A percentile compares a stretch with the other conserved stretches of the same genome.
Evolutionary conservation across 2,888 invertebrate genomes (phyloP).

Genomic region (Nomada lathburiana): DNA sequence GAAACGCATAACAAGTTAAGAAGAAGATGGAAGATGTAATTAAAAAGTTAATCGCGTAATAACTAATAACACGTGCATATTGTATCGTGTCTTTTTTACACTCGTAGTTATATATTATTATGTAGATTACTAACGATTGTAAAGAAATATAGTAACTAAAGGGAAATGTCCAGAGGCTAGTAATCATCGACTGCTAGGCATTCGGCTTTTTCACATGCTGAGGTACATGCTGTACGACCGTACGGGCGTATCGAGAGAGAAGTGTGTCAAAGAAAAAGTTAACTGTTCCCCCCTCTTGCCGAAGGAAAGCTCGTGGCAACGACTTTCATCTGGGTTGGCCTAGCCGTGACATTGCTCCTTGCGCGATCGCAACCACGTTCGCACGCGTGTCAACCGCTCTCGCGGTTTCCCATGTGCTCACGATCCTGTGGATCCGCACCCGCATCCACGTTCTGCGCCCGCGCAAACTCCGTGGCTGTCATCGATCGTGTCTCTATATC

Average conservation of each 20-base stretch:
- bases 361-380: conserved; percentile 2
- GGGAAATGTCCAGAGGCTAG: background rate
- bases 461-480: conserved; percentile 21
- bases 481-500: background rate
- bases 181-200: background rate
- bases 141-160: background rate
- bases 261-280: conserved; percentile 78
- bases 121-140: no score
- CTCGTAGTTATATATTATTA: background rate
- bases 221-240: conserved; percentile 13
- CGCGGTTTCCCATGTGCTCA: background rate
- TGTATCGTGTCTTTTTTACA: background rate
- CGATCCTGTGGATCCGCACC: background rate
- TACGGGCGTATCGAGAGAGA: conserved; percentile 34
- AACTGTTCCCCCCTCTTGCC: conserved; percentile 12
- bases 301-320: conserved; percentile 30
- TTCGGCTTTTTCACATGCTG: conserved; percentile 1
- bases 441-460: conserved; percentile 14
- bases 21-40: no score
- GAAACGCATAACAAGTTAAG: no score
- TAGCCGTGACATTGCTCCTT: conserved; percentile 81
- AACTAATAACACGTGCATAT: no score
- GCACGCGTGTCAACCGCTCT: background rate
- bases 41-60: no score
- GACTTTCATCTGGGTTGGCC: conserved; percentile 55